These are phyloP conservation scores for Polyploca ridens DNA, from an alignment of 2,888 invertebrate species.

Conservation along the genomic window DNA sequence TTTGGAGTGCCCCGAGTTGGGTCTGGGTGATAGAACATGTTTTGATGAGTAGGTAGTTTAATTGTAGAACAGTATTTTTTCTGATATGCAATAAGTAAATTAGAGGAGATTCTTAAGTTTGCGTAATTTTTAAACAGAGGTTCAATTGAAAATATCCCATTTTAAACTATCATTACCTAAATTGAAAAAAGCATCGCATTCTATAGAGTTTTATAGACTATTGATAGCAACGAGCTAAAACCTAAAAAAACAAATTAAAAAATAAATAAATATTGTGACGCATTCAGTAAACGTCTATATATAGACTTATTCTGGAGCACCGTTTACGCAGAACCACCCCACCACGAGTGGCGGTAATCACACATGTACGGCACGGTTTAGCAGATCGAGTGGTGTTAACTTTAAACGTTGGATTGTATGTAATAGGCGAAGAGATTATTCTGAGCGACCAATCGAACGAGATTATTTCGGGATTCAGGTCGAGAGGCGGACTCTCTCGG, in stretches of 20 bases:
- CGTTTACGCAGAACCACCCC: background rate
- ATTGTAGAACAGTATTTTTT: no score
- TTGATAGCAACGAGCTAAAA: background rate
- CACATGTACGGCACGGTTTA: background rate
- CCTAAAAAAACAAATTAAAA: background rate
- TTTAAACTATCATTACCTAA: no score
- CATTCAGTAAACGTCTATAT: background rate
- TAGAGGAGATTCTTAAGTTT: no score
- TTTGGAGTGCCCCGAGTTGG: no score
- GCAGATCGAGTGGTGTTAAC: conserved; percentile 18
- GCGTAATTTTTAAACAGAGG: no score
- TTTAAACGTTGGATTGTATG: conserved; percentile 45
- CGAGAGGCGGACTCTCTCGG: conserved; percentile 66
- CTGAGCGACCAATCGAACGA: conserved; percentile 68
- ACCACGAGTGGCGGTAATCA: conserved; percentile 2
- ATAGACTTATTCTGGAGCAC: conserved; percentile 2
- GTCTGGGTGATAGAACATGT: no score
- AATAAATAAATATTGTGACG: background rate
- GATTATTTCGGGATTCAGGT: conserved; percentile 64
- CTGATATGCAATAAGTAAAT: no score
- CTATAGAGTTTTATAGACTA: no score
- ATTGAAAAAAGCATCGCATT: background rate
- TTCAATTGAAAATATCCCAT: no score
- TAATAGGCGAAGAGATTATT: conserved; percentile 69
- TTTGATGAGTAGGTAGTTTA: no score